A percentile compares a stretch with the other conserved stretches of the same genome.
Conservation (phyloP, 2,888 invertebrate species). For the Cyaniris semiargus region DNA sequence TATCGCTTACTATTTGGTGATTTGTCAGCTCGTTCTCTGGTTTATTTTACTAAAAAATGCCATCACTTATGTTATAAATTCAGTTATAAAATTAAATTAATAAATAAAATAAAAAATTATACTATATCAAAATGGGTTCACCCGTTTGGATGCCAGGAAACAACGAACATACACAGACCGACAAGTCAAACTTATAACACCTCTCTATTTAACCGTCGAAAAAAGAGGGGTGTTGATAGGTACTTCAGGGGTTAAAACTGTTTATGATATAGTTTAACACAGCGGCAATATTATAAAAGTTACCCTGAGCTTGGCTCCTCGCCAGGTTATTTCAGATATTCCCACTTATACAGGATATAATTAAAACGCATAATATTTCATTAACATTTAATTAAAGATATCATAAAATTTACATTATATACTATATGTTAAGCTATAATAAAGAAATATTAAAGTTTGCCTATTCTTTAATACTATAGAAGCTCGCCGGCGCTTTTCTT, state of each 20-base stretch:
- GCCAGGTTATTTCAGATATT: background rate
- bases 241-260: background rate
- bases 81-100: too few species aligned
- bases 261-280: background rate
- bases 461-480: conserved; percentile 18
- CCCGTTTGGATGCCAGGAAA: too few species aligned
- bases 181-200: too few species aligned
- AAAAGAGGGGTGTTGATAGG: too few species aligned
- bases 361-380: conserved; percentile 39
- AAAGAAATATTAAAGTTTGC: conserved; percentile 35
- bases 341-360: background rate
- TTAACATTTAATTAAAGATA: conserved; percentile 51
- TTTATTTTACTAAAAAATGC: too few species aligned
- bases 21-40: too few species aligned
- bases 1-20: too few species aligned
- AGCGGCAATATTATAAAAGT: conserved; percentile 5
- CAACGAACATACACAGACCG: too few species aligned
- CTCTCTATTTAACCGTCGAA: too few species aligned
- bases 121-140: too few species aligned
- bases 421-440: conserved; percentile 37
- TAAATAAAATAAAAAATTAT: too few species aligned
- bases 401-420: conserved; percentile 48
- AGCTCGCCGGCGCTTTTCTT: background rate
- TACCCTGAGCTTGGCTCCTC: background rate
- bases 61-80: too few species aligned